A percentile compares a stretch with the other conserved stretches of the same genome.
Evolutionary conservation across 1,140 invertebrate species (phyloP).

Genomic region (Drosophila biarmipes): DNA sequence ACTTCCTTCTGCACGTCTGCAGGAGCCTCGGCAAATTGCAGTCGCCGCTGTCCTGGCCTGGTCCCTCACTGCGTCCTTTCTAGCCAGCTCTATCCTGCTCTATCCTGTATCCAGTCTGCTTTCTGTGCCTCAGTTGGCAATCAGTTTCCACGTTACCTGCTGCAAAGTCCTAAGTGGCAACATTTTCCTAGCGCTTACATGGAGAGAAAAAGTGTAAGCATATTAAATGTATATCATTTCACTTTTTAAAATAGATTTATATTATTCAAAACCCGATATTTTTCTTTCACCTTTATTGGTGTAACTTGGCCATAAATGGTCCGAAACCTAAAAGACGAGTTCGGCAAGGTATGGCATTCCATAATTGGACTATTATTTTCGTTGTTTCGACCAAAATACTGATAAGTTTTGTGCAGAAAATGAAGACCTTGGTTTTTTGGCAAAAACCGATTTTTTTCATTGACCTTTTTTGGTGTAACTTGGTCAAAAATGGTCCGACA

Average conservation of each 20-base stretch:
- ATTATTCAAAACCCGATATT: no score
- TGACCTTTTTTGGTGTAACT: no score
- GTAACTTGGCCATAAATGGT: no score
- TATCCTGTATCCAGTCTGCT: slow-evolving; percentile 28
- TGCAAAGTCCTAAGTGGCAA: slow-evolving; percentile 28
- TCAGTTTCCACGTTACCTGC: slow-evolving; percentile 49
- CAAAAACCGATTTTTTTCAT: no score
- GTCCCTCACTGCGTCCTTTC: not conserved
- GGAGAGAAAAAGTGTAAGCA: not conserved
- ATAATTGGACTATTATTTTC: no score
- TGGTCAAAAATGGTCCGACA: no score
- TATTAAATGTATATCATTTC: not conserved
- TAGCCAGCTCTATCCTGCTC: slow-evolving; percentile 21
- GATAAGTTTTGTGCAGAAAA: no score
- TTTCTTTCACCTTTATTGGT: no score
- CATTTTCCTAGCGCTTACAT: slow-evolving; percentile 20
- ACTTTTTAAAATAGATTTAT: not conserved
- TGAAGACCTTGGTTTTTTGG: no score
- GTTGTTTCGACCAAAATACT: no score
- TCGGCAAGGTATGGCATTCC: no score
- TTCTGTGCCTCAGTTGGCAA: slow-evolving; percentile 27
- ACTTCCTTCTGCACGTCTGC: not conserved
- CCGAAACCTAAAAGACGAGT: no score
- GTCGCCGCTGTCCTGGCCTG: slow-evolving; percentile 13
- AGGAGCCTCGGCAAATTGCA: slow-evolving; percentile 50